Conservation (phyloP, 2,797 vertebrate species). For the Eidolon dupreanum region DNA sequence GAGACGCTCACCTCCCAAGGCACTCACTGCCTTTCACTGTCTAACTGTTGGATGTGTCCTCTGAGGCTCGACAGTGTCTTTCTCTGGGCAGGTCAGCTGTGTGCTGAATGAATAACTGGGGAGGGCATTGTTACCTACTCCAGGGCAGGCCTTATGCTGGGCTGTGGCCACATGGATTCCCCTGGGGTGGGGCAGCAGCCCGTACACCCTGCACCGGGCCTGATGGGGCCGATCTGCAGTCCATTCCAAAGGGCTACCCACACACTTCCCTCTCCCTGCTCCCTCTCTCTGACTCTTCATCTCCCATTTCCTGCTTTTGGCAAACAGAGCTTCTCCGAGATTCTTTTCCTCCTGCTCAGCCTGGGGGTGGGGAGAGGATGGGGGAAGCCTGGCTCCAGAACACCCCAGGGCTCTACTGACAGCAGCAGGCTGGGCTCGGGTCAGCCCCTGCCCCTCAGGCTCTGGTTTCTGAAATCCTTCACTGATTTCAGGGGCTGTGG, state of each 20-base stretch:
- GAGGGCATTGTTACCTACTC: background rate
- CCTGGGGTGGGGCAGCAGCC: background rate
- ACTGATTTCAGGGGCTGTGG: background rate
- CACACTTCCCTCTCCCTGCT: background rate
- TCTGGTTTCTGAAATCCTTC: background rate
- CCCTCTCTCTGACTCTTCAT: background rate
- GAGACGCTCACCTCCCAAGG: fast-evolving
- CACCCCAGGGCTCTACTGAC: fast-evolving
- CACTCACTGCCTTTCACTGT: background rate
- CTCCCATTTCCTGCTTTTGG: background rate
- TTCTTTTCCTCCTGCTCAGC: background rate
- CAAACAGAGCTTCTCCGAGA: background rate
- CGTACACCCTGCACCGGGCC: background rate
- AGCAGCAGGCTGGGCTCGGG: background rate
- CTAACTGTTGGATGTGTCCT: background rate
- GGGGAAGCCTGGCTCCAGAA: background rate
- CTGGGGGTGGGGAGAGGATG: background rate
- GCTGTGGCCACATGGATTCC: background rate
- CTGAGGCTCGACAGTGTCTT: background rate
- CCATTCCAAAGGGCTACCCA: background rate
- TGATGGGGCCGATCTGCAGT: background rate
- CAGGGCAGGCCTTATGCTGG: background rate
- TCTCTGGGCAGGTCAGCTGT: background rate
- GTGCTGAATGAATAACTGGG: background rate
- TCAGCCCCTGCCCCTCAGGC: fast-evolving